phyloP scores from a whole-genome alignment of 64 coral and sea anemone genomes.

The Montipora foliosa region DNA sequence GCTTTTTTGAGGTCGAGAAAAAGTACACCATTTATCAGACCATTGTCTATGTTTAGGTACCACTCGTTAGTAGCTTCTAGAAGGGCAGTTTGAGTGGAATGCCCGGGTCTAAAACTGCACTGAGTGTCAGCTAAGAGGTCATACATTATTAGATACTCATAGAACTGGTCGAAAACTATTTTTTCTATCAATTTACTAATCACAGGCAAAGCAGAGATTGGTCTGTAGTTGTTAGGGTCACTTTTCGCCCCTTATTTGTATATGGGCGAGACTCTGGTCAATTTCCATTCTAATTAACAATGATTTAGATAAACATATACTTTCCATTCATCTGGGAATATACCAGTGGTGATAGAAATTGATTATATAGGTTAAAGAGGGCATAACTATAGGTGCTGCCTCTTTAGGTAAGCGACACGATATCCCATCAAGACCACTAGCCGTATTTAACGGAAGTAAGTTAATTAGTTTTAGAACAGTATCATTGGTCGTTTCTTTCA shows the following conservation, averaged over 20 bases:
- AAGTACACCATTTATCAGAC: no score
- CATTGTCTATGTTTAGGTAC: no score
- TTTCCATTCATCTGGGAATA: not conserved
- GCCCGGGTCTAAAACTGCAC: not conserved
- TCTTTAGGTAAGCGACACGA: not conserved
- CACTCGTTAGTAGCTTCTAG: no score
- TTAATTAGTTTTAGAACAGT: slow-evolving; percentile 7
- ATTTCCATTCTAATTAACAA: not conserved
- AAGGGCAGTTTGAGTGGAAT: no score
- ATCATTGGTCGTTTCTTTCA: slow-evolving; percentile 14
- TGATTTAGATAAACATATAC: no score
- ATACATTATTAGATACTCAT: not conserved
- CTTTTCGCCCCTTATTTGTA: not conserved
- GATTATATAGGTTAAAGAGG: not conserved
- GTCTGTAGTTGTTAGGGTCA: not conserved
- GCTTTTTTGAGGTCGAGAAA: no score
- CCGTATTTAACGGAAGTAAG: not conserved
- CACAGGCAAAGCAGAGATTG: no score
- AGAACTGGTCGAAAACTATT: not conserved
- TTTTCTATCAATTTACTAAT: no score
- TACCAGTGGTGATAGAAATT: not conserved
- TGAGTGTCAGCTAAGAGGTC: slow-evolving; percentile 6
- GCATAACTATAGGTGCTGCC: not conserved
- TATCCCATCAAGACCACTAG: not conserved
- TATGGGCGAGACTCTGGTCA: not conserved